Conservation (phyloP, 2,113 vertebrate species). For the Ctenodactylus gundi region DNA sequence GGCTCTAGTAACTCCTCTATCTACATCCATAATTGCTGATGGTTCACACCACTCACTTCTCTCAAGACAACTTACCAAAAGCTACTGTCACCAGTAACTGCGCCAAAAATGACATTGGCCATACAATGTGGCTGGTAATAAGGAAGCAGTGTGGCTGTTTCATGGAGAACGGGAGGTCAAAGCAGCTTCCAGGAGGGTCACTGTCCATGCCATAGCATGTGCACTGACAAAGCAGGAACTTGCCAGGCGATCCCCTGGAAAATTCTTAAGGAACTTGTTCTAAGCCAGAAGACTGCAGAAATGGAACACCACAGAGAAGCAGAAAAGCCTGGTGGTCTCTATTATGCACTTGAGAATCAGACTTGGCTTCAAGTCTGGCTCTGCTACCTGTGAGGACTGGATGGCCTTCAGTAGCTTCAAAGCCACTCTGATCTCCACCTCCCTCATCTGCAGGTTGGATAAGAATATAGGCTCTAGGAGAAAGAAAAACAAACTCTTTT, state of each 20-base stretch:
- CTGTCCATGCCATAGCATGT: background rate
- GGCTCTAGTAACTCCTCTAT: background rate
- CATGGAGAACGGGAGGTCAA: background rate
- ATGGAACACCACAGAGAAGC: background rate
- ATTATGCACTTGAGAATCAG: background rate
- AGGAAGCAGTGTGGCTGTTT: background rate
- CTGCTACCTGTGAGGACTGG: background rate
- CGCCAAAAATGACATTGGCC: background rate
- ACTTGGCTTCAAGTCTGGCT: background rate
- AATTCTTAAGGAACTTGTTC: background rate
- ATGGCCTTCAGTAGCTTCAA: background rate
- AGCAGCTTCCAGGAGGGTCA: background rate
- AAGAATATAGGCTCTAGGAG: background rate
- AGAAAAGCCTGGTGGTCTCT: background rate
- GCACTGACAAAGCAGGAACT: background rate
- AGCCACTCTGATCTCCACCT: background rate
- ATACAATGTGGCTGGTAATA: background rate
- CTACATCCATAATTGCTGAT: background rate
- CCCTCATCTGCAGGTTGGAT: background rate
- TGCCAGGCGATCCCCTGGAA: background rate
- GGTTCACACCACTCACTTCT: background rate
- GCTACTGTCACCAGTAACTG: too few relatives aligned
- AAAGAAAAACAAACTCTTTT: background rate
- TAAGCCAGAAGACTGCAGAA: background rate
- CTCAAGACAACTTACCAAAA: background rate